These are phyloP conservation scores for Lacanobia oleracea DNA, from an alignment of 2,888 invertebrate species.

Conservation along the genomic window DNA sequence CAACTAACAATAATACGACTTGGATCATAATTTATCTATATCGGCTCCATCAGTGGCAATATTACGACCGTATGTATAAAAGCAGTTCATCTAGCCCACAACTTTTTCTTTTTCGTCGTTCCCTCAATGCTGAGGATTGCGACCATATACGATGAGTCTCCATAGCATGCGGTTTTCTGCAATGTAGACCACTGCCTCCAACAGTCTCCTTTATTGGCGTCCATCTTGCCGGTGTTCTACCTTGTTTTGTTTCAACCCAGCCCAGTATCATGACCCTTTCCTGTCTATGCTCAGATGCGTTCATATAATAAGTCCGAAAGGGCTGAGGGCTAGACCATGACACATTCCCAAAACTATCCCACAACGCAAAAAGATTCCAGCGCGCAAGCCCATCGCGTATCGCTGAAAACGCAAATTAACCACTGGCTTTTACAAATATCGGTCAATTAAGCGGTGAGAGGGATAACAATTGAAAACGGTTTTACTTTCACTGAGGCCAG, in stretches of 20 bases:
- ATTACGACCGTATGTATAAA: too few relatives aligned
- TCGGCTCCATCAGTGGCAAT: too few relatives aligned
- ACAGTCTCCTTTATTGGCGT: background rate
- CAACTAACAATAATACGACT: too few relatives aligned
- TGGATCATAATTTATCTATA: too few relatives aligned
- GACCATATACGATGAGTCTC: too few relatives aligned
- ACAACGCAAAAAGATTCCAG: constrained; percentile 36
- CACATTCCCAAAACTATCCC: constrained; percentile 12
- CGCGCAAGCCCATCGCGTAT: constrained; percentile 50
- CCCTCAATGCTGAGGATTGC: too few relatives aligned
- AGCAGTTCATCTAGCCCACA: too few relatives aligned
- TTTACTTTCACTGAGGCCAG: constrained; percentile 85
- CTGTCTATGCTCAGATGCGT: too few relatives aligned
- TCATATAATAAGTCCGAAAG: too few relatives aligned
- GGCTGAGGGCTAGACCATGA: background rate
- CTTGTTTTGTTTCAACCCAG: background rate
- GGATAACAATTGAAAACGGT: constrained; percentile 88
- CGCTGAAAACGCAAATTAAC: constrained; percentile 74
- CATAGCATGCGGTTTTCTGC: background rate
- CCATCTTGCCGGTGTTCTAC: background rate
- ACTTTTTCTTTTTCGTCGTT: too few relatives aligned
- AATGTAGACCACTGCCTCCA: background rate
- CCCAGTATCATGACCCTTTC: background rate
- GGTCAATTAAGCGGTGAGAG: constrained; percentile 86
- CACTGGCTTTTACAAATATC: constrained; percentile 86